Percentiles rank a stretch among this genome's conserved stretches.
Evolutionary conservation across 2,113 vertebrate genomes (phyloP).

Genomic region (Myotis yumanensis): DNA sequence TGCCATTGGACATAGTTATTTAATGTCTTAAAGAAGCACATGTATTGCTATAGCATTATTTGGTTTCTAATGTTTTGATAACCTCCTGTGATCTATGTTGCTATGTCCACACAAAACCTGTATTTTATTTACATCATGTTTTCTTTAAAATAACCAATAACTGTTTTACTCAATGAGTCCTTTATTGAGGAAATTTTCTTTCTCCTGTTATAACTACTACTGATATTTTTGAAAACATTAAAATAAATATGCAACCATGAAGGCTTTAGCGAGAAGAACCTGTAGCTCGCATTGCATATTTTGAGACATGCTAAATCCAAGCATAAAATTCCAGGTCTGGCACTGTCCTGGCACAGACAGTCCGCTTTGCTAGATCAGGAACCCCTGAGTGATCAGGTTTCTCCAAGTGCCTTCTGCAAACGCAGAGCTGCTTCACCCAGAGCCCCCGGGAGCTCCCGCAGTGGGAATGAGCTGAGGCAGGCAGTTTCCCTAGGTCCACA

Average conservation of each 20-base stretch:
- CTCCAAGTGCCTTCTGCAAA: background rate
- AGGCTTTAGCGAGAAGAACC: background rate
- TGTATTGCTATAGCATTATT: constrained; percentile 12
- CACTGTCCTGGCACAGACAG: background rate
- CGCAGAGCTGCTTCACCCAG: background rate
- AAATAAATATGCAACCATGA: constrained; percentile 12
- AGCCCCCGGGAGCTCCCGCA: accelerated
- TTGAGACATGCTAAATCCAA: constrained; percentile 11
- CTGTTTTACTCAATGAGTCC: background rate
- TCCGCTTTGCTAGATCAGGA: background rate
- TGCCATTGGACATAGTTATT: constrained; percentile 8
- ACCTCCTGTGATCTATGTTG: background rate
- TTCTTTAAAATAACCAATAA: background rate
- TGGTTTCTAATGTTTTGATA: constrained; percentile 14
- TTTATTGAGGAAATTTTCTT: background rate
- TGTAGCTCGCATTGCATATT: background rate
- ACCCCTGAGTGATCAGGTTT: background rate
- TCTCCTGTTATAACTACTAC: background rate
- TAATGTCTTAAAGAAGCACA: background rate
- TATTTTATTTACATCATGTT: constrained; percentile 4
- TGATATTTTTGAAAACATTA: background rate
- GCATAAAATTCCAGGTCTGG: background rate
- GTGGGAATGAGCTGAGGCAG: background rate
- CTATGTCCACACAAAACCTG: background rate
- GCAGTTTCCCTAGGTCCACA: background rate